phyloP scores from a whole-genome alignment of 2,113 vertebrate species.

The Jacana jacana region DNA sequence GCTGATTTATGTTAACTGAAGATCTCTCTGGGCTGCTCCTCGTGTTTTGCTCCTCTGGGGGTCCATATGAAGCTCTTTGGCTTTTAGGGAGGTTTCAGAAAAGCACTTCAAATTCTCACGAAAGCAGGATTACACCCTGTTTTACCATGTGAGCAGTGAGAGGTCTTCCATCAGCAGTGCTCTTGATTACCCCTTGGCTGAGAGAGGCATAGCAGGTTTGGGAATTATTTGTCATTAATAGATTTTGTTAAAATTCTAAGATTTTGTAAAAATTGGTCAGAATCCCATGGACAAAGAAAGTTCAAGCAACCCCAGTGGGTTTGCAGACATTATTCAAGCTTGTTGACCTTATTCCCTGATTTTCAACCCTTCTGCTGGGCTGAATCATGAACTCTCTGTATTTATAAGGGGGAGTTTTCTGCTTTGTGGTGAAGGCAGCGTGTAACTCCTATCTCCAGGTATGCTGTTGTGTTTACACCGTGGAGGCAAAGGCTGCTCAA shows the following conservation, averaged over 20 bases:
- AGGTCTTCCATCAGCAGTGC: neutral
- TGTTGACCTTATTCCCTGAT: neutral
- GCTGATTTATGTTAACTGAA: conserved; percentile 15
- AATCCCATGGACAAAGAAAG: neutral
- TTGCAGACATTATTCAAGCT: neutral
- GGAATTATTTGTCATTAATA: neutral
- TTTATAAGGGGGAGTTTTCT: neutral
- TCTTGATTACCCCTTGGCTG: neutral
- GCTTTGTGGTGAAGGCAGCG: neutral
- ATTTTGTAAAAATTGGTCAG: neutral
- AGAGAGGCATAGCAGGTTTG: neutral
- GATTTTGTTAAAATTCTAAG: neutral
- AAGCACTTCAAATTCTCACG: neutral
- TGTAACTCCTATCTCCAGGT: neutral
- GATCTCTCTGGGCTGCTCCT: neutral
- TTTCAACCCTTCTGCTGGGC: neutral
- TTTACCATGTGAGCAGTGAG: neutral
- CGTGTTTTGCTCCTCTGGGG: neutral
- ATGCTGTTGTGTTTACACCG: neutral
- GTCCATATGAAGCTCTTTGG: neutral
- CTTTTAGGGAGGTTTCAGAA: neutral
- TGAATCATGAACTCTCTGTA: neutral
- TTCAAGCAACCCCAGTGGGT: neutral
- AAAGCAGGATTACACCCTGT: neutral
- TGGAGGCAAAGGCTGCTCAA: neutral